Conservation (phyloP, 2,113 vertebrate genomes). For the Vicugna pacos region DNA sequence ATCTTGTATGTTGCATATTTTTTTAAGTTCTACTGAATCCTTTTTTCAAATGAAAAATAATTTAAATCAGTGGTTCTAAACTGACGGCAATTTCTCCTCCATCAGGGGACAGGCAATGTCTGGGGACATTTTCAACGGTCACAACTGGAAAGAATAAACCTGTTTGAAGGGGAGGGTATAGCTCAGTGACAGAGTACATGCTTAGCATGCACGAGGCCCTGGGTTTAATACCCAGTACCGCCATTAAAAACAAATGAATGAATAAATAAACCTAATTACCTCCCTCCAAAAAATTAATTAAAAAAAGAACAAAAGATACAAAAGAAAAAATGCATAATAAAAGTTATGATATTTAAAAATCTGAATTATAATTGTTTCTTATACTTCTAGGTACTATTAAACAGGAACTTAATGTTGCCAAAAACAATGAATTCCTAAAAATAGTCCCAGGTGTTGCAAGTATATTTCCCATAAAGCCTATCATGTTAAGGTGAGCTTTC, state of each 20-base stretch:
- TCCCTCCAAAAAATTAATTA: too few species aligned
- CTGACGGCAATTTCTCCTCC: rapidly evolving
- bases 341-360: background rate
- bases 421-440: background rate
- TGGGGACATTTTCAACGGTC: background rate
- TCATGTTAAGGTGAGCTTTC: background rate
- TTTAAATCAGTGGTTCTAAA: background rate
- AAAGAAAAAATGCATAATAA: background rate
- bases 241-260: too few species aligned
- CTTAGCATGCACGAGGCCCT: too few species aligned
- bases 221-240: too few species aligned
- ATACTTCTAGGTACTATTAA: background rate
- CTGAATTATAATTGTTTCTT: background rate
- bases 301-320: too few species aligned
- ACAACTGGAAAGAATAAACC: background rate
- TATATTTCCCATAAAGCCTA: background rate
- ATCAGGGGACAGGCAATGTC: background rate
- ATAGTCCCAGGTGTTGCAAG: background rate
- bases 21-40: background rate
- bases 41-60: background rate
- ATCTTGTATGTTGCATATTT: background rate
- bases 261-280: too few species aligned
- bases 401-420: background rate
- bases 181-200: too few species aligned
- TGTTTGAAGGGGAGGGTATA: background rate